phyloP scores from a whole-genome alignment of 2,888 invertebrate species.

The Pristionchus maxplancki region DNA sequence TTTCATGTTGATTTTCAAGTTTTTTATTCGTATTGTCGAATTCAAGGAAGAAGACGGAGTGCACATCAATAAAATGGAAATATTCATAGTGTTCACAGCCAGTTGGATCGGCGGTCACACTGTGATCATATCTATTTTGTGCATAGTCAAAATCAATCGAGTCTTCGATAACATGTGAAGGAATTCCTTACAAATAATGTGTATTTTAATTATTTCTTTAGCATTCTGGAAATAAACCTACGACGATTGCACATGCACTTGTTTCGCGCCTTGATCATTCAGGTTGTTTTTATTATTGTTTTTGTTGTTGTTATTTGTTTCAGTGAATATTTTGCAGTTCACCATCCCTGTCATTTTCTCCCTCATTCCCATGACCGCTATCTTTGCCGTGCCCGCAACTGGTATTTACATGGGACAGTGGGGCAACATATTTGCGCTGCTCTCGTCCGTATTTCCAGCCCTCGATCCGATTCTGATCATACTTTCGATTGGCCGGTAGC shows the following conservation, averaged over 20 bases:
- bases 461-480: constrained; percentile 9
- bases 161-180: neutral
- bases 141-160: neutral
- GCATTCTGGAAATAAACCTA: neutral
- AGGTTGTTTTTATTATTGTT: no score
- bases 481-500: neutral
- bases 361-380: neutral
- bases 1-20: neutral
- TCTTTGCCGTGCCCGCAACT: neutral
- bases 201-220: neutral
- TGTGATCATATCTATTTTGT: neutral
- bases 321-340: neutral
- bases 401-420: neutral
- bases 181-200: no score
- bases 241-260: neutral
- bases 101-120: neutral
- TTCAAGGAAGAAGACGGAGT: neutral
- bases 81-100: neutral
- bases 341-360: neutral
- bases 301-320: neutral
- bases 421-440: neutral
- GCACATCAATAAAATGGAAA: neutral
- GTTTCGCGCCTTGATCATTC: neutral
- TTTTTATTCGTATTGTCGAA: neutral
- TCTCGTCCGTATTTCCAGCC: neutral